Conservation (phyloP, 2,797 vertebrate species). For the Bufotes viridis region DNA sequence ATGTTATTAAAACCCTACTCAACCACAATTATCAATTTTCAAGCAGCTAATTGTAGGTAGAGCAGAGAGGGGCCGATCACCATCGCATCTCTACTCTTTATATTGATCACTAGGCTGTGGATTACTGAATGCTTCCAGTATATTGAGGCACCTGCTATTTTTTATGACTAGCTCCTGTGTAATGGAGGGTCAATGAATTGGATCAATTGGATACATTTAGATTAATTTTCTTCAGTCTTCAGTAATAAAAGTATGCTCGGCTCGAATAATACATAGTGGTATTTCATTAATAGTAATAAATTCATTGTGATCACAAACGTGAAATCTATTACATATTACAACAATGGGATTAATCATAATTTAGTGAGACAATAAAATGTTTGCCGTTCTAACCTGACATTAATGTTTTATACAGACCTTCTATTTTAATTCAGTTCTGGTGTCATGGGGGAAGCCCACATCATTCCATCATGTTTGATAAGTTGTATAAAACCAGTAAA, state of each 20-base stretch:
- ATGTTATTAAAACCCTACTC: too few relatives aligned
- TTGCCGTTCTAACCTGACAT: not conserved
- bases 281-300: not conserved
- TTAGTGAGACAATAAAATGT: not conserved
- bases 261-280: not conserved
- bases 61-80: not conserved
- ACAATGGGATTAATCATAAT: not conserved
- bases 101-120: not conserved
- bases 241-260: not conserved
- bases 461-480: not conserved
- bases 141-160: slow-evolving; percentile 33
- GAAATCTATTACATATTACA: not conserved
- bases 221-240: not conserved
- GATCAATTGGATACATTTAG: slow-evolving; percentile 21
- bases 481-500: not conserved
- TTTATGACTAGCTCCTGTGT: slow-evolving; percentile 20
- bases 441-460: not conserved
- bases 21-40: too few relatives aligned
- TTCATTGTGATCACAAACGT: not conserved
- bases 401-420: not conserved
- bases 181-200: slow-evolving; percentile 5
- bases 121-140: slow-evolving; percentile 14
- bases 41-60: too few relatives aligned
- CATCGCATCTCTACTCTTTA: not conserved
- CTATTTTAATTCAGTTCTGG: not conserved